Evolutionary conservation across 1,140 invertebrate genomes (phyloP).

Genomic region (Aphaenogaster floridana): DNA sequence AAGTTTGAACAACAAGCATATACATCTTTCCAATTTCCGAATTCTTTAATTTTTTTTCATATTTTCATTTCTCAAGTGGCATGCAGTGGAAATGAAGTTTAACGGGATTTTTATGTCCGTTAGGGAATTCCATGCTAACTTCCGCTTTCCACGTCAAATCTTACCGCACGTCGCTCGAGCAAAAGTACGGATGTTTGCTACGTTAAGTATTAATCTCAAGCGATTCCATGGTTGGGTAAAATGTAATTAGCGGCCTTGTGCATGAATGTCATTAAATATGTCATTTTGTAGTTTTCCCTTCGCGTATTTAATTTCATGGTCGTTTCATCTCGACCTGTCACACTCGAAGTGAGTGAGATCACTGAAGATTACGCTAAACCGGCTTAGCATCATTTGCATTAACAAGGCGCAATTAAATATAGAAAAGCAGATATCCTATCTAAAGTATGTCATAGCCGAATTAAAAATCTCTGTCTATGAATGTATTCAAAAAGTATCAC

Average conservation of each 20-base stretch:
- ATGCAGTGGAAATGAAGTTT: not conserved
- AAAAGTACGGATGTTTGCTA: constrained; percentile 19
- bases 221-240: constrained; percentile 37
- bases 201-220: constrained; percentile 53
- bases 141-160: constrained; percentile 57
- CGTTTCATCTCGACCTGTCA: not conserved
- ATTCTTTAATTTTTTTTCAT: not conserved
- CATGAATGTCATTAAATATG: constrained; percentile 46
- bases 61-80: not conserved
- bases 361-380: not conserved
- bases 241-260: constrained; percentile 40
- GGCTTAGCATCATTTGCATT: constrained; percentile 46
- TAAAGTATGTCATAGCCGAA: constrained; percentile 19
- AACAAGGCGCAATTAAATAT: constrained; percentile 19
- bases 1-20: not conserved
- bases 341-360: constrained; percentile 17
- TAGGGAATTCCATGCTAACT: constrained; percentile 30
- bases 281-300: constrained; percentile 14
- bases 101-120: constrained; percentile 21
- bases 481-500: constrained; percentile 1
- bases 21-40: not conserved
- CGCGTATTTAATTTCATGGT: constrained; percentile 40
- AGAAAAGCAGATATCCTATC: constrained; percentile 18
- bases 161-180: not conserved
- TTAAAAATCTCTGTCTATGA: constrained; percentile 13